A percentile compares a stretch with the other conserved stretches of the same genome.
Evolutionary conservation across 2,113 vertebrate species (phyloP).

Genomic region (Lethenteron reissneri): DNA sequence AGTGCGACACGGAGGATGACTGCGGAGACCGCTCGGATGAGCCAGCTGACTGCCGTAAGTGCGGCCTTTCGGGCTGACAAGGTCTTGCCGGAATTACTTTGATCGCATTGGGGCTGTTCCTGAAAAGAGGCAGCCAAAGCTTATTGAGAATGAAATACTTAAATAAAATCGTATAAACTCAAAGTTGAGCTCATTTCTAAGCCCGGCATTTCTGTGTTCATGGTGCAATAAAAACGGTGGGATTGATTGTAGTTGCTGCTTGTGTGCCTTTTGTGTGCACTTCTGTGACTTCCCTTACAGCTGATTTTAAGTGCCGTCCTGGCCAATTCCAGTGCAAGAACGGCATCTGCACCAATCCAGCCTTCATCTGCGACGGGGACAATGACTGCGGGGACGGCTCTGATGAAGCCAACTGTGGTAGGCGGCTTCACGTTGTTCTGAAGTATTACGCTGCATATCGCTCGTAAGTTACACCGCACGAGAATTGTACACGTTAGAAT

Average conservation of each 20-base stretch:
- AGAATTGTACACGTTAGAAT: neutral
- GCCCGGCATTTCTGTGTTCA: too few species aligned
- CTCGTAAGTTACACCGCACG: neutral
- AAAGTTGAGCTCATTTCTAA: too few species aligned
- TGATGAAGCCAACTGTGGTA: slow-evolving; percentile 80
- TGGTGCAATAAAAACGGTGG: too few species aligned
- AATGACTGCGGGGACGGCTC: slow-evolving; percentile 94
- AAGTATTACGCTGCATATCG: neutral
- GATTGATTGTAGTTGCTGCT: too few species aligned
- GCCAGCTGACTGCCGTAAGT: slow-evolving; percentile 76
- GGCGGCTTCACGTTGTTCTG: neutral
- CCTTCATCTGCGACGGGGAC: slow-evolving; percentile 94
- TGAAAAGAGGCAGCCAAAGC: too few species aligned
- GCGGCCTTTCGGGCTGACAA: neutral
- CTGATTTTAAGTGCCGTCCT: slow-evolving; percentile 74
- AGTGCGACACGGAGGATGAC: slow-evolving; percentile 90
- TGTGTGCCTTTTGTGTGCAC: too few species aligned
- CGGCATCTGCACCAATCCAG: slow-evolving; percentile 88
- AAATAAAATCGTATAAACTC: too few species aligned
- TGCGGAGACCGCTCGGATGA: slow-evolving; percentile 82
- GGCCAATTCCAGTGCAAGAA: slow-evolving; percentile 93
- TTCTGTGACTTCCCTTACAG: slow-evolving; percentile 18
- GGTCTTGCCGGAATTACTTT: too few species aligned
- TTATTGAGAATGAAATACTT: too few species aligned
- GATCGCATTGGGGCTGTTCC: too few species aligned